These are phyloP conservation scores for Muntiacus reevesi DNA, from an alignment of 2,113 vertebrate species.

Conservation along the genomic window DNA sequence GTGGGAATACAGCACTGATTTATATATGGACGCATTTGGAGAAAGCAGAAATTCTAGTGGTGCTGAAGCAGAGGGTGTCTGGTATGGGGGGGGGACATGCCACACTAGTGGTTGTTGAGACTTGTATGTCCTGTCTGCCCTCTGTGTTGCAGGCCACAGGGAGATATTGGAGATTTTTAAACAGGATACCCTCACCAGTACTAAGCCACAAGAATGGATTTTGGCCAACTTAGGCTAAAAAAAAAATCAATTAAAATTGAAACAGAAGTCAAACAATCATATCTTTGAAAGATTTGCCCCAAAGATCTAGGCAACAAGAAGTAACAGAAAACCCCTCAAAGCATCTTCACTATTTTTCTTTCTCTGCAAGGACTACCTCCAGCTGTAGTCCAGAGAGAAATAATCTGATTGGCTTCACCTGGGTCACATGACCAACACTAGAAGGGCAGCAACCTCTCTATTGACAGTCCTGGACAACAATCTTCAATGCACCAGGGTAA, in stretches of 20 bases:
- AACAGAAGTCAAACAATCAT: neutral
- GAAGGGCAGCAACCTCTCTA: neutral
- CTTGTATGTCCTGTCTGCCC: neutral
- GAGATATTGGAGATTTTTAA: neutral
- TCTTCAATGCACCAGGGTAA: neutral
- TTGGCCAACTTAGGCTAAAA: neutral
- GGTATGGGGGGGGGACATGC: no score
- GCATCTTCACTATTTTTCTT: neutral
- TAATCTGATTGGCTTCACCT: neutral
- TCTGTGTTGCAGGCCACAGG: neutral
- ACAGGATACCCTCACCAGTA: neutral
- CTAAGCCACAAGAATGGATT: neutral
- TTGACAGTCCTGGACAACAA: neutral
- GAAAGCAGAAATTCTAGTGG: neutral
- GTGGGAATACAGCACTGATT: neutral
- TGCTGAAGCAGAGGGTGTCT: neutral
- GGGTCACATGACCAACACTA: neutral
- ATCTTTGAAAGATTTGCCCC: neutral
- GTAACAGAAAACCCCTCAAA: neutral
- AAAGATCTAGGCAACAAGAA: neutral
- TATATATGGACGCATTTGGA: neutral
- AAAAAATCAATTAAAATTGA: neutral
- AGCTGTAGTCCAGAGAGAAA: neutral
- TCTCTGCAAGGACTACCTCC: neutral
- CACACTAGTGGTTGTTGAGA: neutral